Evolutionary conservation across 2,113 vertebrate species (phyloP), one percentile per base, ranked within the genome.

Genomic region (Stomatorhinus ivindoensis): DNA sequence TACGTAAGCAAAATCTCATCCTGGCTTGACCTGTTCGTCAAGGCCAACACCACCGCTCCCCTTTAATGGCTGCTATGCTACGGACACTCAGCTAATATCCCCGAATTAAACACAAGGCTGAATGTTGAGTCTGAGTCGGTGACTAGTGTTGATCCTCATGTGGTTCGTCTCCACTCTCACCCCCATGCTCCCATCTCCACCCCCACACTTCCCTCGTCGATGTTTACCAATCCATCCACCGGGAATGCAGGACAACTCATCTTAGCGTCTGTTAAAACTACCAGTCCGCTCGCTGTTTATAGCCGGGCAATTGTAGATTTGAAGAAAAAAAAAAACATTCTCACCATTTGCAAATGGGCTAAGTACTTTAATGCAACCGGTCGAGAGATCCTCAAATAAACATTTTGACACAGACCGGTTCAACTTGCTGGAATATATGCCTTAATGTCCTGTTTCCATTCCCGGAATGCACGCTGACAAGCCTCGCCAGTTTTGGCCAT

Each of bases 141-240:
- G 42, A 83, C 80, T 24, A 6, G 39, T 47, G 80, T 35, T 83
- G 31, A 21, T 21, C 39, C 82, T 47, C 82, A 10, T n/a, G 24
- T 47, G 82, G 44, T 10, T n/a, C 82, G 27, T 44, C 82, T n/a
- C 82, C 82, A 47, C 31, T 58, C 17, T 44, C 87, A 39, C 88
- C 80, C 35, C 47, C 47, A 21, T 19, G 10, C 87, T 65, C 86
- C 9, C 51, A 53, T 44, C 39, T 21, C 13, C 51, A 1, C 48
- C 35, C 35, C 51, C 19, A 46, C 27, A 11, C 46, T 76, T 76
- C 46, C 8, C 46, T 39, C 65, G 0, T 17, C 27, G 27, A 21
- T 80, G 69, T 88, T 82, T 88, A 82, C 69, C 69, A 51, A 80
- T 88, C 88, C 88, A 88, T 46, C 88, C 65, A 27, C 31, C 1